Base-by-base conservation (phyloP, 2,888 invertebrate species). In the Escarpia spicata region DNA sequence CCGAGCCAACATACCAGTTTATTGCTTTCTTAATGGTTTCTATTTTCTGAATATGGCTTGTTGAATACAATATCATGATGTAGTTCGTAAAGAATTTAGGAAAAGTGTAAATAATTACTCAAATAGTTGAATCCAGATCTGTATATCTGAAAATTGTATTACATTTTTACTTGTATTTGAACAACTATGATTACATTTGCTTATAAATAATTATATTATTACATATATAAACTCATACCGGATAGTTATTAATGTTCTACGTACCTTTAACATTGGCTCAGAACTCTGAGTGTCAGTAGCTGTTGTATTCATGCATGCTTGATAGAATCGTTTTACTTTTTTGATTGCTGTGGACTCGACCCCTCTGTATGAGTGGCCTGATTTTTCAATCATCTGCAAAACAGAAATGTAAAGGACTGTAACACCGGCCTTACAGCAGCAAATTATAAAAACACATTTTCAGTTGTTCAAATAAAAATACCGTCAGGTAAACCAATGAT, bases 251-350 rank as follows among this genome's bases (percentile, higher is more conserved):
- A 75, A 75, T 26, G 6, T 15, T 26, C 3, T 75, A 91, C 91
- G 43, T 94, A 95, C 95, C 94, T 95, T 92, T 26, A 94, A 91
- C 3, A 94, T 91, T 10, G 95, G 95, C 19, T 90, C 91, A 31
- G 92, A 92, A 26, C 95, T 95, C 9, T 92, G 92, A 89, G 92
- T 60, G 31, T 95, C 94, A n/a, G 95, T 94, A 6, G 75, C 91
- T 8, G 93, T 90, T 60, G 93, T 92, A 94, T 95, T 93, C 95
- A 95, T 94, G 93, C 95, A 95, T 90, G 94, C 92, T 6, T 93
- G 90, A 92, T 94, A 95, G 91, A 93, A 95, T 0, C 43, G 75
- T 91, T 93, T 94, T 37, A 94, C 93, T 93, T 95, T 95, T 43
- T 94, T 93, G 19, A 95, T 93, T 4, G 95, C 94, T 43, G 94